These are phyloP conservation scores for Acanthurus tractus DNA, from an alignment of 2,797 vertebrate genomes.

Conservation along the genomic window DNA sequence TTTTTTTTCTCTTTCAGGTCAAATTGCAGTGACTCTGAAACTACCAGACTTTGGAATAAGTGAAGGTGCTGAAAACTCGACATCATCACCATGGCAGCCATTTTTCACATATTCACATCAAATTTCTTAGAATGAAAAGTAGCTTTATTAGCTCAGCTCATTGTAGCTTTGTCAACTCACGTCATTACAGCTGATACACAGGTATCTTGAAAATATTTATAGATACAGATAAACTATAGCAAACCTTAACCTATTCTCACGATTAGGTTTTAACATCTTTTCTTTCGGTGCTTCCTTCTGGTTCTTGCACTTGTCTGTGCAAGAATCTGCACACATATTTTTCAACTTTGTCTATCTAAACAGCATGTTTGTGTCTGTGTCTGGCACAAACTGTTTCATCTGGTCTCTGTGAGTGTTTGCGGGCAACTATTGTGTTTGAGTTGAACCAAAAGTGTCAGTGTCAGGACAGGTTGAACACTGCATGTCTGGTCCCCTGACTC, in stretches of 20 bases:
- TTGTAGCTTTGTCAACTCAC: too few relatives aligned
- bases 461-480: slow-evolving; percentile 42
- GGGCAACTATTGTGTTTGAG: slow-evolving; percentile 30
- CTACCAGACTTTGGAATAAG: slow-evolving; percentile 64
- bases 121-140: too few relatives aligned
- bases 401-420: slow-evolving; percentile 50
- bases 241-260: too few relatives aligned
- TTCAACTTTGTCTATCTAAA: slow-evolving; percentile 31
- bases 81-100: slow-evolving; percentile 56
- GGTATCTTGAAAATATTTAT: too few relatives aligned
- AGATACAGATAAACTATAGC: too few relatives aligned
- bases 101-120: slow-evolving; percentile 32
- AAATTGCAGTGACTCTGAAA: slow-evolving; percentile 79
- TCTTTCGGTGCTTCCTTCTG: slow-evolving; percentile 6
- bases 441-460: slow-evolving; percentile 44
- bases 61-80: slow-evolving; percentile 74
- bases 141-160: too few relatives aligned
- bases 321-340: slow-evolving; percentile 27
- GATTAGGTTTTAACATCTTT: neutral
- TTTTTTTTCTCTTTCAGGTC: slow-evolving; percentile 61
- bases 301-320: slow-evolving; percentile 32
- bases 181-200: too few relatives aligned
- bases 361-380: slow-evolving; percentile 53
- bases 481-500: slow-evolving; percentile 42
- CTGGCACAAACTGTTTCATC: slow-evolving; percentile 51